These are phyloP conservation scores for Anolis apletophallus DNA, from an alignment of 2,797 vertebrate species.

Conservation along the genomic window DNA sequence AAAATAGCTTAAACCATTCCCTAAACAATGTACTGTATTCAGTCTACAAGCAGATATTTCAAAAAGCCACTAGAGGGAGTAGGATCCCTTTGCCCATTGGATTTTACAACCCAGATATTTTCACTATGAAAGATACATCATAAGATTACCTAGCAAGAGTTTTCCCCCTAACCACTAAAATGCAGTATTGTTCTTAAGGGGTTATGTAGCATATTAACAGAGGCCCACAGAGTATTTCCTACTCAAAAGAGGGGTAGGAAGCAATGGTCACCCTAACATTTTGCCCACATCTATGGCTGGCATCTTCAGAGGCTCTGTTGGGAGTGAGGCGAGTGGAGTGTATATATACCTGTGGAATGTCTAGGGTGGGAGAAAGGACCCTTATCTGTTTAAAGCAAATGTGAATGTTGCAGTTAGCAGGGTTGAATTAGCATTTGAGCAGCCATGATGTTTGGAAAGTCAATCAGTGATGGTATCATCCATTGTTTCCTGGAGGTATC, in stretches of 20 bases:
- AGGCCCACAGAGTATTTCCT: neutral
- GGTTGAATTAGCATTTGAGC: no score
- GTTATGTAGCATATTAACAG: neutral
- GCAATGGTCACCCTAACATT: neutral
- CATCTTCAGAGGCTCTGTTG: no score
- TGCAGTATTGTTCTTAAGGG: neutral
- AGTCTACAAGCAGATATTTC: neutral
- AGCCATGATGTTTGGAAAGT: no score
- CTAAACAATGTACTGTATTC: neutral
- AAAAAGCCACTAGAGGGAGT: constrained; percentile 26
- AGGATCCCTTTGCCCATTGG: constrained; percentile 3
- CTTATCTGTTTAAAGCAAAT: no score
- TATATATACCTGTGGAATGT: no score
- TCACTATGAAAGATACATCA: neutral
- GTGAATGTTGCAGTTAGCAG: no score
- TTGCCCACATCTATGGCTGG: no score
- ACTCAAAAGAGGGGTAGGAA: neutral
- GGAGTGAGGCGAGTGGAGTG: no score
- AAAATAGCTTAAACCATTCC: neutral
- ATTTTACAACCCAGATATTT: neutral
- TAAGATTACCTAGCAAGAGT: neutral
- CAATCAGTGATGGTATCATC: no score
- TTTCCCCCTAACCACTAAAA: neutral
- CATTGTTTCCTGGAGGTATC: no score
- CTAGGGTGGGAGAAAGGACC: no score